phyloP scores from a whole-genome alignment of 2,113 vertebrate genomes.

The Anas platyrhynchos region DNA sequence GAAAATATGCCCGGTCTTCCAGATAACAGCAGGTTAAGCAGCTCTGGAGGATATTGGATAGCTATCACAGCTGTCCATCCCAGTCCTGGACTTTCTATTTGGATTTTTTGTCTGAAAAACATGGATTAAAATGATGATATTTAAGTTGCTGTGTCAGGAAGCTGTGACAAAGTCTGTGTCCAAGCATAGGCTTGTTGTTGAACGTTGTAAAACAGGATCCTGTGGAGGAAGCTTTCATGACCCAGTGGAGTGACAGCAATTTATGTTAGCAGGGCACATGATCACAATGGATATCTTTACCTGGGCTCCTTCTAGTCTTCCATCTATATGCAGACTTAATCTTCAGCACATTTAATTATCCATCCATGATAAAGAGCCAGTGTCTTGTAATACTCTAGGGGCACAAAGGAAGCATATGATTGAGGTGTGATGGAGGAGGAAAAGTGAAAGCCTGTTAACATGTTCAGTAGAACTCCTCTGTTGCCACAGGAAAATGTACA shows the following conservation, averaged over 20 bases:
- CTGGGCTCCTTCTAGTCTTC: slow-evolving; percentile 89
- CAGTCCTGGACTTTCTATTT: slow-evolving; percentile 90
- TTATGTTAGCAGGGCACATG: slow-evolving; percentile 89
- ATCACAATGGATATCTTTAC: slow-evolving; percentile 88
- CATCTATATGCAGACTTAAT: slow-evolving; percentile 86
- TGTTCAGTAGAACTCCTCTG: neutral
- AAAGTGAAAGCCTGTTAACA: neutral
- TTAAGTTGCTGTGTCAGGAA: slow-evolving; percentile 89
- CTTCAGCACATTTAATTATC: slow-evolving; percentile 77
- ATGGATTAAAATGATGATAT: slow-evolving; percentile 86
- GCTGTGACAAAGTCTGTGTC: slow-evolving; percentile 86
- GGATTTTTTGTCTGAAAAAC: slow-evolving; percentile 89
- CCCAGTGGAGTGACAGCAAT: slow-evolving; percentile 82
- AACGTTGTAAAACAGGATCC: slow-evolving; percentile 87
- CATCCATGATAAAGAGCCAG: neutral
- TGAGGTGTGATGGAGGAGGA: neutral
- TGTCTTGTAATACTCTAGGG: neutral
- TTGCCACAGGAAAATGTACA: neutral
- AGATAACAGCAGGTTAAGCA: slow-evolving; percentile 89
- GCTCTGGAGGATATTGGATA: slow-evolving; percentile 88
- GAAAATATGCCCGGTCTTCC: slow-evolving; percentile 93
- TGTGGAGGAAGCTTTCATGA: slow-evolving; percentile 92
- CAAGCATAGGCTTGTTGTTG: slow-evolving; percentile 90
- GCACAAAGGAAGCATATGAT: neutral
- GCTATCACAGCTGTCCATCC: slow-evolving; percentile 82